Conservation (phyloP, 2,797 vertebrate species). For the Scleropages formosus region DNA sequence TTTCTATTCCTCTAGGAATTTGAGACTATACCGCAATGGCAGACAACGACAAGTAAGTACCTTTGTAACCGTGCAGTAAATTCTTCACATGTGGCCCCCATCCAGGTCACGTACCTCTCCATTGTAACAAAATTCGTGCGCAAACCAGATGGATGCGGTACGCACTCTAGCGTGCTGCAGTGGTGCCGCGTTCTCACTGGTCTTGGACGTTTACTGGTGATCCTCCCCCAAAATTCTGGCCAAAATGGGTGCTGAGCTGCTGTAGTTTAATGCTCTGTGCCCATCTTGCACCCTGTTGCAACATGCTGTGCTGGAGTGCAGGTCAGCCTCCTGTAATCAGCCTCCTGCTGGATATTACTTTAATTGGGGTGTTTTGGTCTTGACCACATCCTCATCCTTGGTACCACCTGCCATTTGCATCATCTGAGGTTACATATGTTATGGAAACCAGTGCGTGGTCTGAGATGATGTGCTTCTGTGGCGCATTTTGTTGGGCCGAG, state of each 20-base stretch:
- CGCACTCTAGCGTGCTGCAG: background rate
- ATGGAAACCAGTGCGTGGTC: background rate
- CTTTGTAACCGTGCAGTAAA: background rate
- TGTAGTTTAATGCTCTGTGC: too few relatives aligned
- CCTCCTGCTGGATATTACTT: background rate
- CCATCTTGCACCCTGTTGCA: background rate
- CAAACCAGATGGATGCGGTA: background rate
- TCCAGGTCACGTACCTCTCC: background rate
- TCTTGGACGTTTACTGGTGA: background rate
- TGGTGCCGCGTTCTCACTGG: background rate
- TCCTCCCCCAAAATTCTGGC: background rate
- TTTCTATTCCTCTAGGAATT: constrained; percentile 60
- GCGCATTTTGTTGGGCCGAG: background rate
- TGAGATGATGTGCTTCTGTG: background rate
- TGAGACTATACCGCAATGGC: constrained; percentile 79
- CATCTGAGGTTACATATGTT: background rate
- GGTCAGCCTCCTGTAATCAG: background rate
- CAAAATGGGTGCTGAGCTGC: background rate
- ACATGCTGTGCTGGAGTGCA: background rate
- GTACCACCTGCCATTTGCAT: background rate
- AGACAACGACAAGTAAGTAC: constrained; percentile 96
- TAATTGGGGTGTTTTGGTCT: constrained; percentile 22
- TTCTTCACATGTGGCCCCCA: background rate
- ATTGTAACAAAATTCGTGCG: background rate
- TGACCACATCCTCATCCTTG: too few relatives aligned